Evolutionary conservation across 2,113 vertebrate genomes (phyloP).

Genomic region (Panthera leo): DNA sequence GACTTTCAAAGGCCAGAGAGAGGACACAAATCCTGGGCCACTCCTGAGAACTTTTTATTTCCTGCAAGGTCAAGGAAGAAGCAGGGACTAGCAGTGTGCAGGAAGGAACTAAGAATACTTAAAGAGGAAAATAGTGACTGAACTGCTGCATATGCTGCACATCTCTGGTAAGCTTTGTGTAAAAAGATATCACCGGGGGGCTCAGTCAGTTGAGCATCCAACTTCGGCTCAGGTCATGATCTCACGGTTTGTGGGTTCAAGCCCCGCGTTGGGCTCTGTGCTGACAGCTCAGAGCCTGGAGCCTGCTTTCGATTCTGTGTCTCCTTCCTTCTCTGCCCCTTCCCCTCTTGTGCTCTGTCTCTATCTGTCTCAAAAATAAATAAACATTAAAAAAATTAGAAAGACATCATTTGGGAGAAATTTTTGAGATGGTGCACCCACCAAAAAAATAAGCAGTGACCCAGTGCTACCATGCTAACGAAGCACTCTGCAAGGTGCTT

Average conservation of each 20-base stretch:
- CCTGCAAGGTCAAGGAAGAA: neutral
- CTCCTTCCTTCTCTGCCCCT: too few species aligned
- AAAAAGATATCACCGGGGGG: neutral
- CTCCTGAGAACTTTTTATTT: neutral
- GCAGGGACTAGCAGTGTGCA: rapidly evolving
- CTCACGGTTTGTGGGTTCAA: too few species aligned
- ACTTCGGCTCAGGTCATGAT: too few species aligned
- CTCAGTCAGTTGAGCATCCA: too few species aligned
- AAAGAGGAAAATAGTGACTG: neutral
- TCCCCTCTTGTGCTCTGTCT: too few species aligned
- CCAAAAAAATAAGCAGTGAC: neutral
- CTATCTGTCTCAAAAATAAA: too few species aligned
- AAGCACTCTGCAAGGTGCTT: neutral
- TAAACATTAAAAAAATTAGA: too few species aligned
- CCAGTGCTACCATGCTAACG: neutral
- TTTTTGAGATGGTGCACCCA: neutral
- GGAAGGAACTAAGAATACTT: neutral
- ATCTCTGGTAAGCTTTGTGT: neutral
- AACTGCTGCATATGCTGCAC: neutral
- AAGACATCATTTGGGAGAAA: neutral
- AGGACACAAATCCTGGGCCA: neutral
- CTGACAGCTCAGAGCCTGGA: too few species aligned
- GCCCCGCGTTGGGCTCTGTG: too few species aligned
- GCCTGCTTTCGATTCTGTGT: too few species aligned
- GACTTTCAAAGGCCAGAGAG: conserved; percentile 9